A percentile compares a stretch with the other conserved stretches of the same genome.
Conservation (phyloP, 2,797 vertebrate species). For the Gymnothorax reevesii region DNA sequence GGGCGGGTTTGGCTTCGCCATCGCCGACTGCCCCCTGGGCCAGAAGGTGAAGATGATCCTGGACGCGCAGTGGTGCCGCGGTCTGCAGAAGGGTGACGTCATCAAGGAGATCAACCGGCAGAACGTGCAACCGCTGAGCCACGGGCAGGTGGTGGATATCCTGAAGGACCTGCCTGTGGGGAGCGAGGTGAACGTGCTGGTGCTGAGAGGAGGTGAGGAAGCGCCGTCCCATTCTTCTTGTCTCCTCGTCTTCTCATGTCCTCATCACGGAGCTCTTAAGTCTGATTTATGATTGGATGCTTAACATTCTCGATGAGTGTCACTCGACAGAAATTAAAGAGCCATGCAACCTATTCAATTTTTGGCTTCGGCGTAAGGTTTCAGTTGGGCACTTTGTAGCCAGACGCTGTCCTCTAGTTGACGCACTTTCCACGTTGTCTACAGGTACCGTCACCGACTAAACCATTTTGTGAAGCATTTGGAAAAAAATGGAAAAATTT, state of each 20-base stretch:
- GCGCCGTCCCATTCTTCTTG: background rate
- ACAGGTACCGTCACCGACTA: too few relatives aligned
- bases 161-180: slow-evolving; percentile 93
- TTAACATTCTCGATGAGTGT: too few relatives aligned
- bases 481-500: too few relatives aligned
- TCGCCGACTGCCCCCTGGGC: slow-evolving; percentile 90
- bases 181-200: slow-evolving; percentile 88
- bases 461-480: too few relatives aligned
- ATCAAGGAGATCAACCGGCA: slow-evolving; percentile 96
- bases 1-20: slow-evolving; percentile 94
- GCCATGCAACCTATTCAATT: too few relatives aligned
- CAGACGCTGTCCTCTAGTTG: too few relatives aligned
- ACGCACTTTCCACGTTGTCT: too few relatives aligned
- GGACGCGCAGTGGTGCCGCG: slow-evolving; percentile 96
- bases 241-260: background rate
- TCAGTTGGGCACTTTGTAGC: too few relatives aligned
- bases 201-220: slow-evolving; percentile 89
- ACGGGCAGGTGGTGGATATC: slow-evolving; percentile 95
- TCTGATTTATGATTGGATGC: too few relatives aligned
- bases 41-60: slow-evolving; percentile 99
- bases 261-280: background rate
- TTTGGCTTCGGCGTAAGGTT: too few relatives aligned
- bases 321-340: too few relatives aligned
- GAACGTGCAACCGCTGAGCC: slow-evolving; percentile 90
- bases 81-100: slow-evolving; percentile 91